These are phyloP conservation scores for Latrodectus elegans DNA, from an alignment of 2,888 invertebrate species.

Conservation along the genomic window DNA sequence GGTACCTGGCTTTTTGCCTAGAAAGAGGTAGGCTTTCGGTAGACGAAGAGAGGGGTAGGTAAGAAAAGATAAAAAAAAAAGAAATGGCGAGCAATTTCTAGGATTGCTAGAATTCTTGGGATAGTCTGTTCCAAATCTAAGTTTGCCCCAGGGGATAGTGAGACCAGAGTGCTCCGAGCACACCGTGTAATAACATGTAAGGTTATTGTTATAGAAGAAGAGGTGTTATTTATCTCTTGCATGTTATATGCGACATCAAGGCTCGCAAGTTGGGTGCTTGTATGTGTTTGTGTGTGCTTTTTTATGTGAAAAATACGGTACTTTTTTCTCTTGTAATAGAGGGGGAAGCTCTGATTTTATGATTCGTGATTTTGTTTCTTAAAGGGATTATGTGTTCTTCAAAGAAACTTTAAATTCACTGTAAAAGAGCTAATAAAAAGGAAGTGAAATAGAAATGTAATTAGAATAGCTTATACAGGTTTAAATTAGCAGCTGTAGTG, in stretches of 20 bases:
- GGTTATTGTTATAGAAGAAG: conserved; percentile 50
- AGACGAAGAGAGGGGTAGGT: not conserved
- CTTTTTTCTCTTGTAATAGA: not conserved
- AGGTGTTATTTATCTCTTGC: conserved; percentile 41
- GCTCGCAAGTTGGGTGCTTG: not conserved
- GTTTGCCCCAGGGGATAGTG: conserved; percentile 31
- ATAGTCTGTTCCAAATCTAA: conserved; percentile 35
- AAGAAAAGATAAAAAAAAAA: too few species aligned
- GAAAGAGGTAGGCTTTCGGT: not conserved
- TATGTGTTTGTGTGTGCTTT: conserved; percentile 2
- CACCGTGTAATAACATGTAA: conserved; percentile 40
- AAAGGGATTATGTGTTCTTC: too few species aligned
- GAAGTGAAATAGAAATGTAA: too few species aligned
- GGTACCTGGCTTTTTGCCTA: conserved; percentile 33
- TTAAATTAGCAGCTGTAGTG: too few species aligned
- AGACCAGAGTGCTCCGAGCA: not conserved
- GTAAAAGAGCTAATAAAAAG: too few species aligned
- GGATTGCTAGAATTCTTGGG: conserved; percentile 28
- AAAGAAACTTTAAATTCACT: too few species aligned
- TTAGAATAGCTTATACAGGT: too few species aligned
- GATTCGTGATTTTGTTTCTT: not conserved
- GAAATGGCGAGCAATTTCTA: conserved; percentile 36
- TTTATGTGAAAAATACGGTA: not conserved
- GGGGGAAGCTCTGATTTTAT: not conserved
- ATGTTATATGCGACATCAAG: not conserved